Base-by-base conservation (phyloP, 2,113 vertebrate species). In the Delphinapterus leucas region DNA sequence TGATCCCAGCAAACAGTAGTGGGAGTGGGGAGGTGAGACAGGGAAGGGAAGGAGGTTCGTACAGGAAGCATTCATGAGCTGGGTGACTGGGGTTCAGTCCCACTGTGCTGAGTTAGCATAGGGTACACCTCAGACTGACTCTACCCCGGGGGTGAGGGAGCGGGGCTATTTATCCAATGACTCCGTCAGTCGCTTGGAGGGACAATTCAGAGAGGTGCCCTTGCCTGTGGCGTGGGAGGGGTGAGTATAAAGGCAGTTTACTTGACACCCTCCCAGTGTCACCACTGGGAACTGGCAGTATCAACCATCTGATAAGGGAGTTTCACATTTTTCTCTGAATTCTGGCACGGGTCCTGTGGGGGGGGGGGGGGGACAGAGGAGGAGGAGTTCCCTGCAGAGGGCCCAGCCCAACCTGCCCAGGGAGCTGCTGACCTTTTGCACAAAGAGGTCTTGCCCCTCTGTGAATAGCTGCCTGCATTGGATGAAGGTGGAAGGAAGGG, bases 241-340 rank as follows among this genome's bases (percentile, higher is more conserved):
- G 25, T 2, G 1, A 18, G 14, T 55, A 26, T 47, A 20, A 77
- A 41, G 41, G 63, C 36, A 41, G 1, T 44, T 79, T 68, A 12
- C 31, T 77, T 93, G 81, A 77, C 77, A 1, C 23, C 38, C n/a
- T 79, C 47, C 71, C n/a, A 38, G 44, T 3, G 18, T 90, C 63
- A 25, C 74, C 15, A 3, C 55, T 63, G 71, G 93, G n/a, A 91
- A 41, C 76, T 88, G 71, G 58, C 36, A 61, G 36, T 5, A 23
- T 83, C 70, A 86, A 33, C 55, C 31, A 36, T 71, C 82, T 74
- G 82, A 63, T 36, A 8, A 68, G 58, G 60, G 77, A n/a, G 70
- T 8, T 25, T 33, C 53, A 86, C 76, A 70, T 41, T 85, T 74
- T 87, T 36, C 44, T 71, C 61, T 77, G 77, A 76, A 63, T 91